phyloP scores from a whole-genome alignment of 2,797 vertebrate species.

The Pagetopsis macropterus region DNA sequence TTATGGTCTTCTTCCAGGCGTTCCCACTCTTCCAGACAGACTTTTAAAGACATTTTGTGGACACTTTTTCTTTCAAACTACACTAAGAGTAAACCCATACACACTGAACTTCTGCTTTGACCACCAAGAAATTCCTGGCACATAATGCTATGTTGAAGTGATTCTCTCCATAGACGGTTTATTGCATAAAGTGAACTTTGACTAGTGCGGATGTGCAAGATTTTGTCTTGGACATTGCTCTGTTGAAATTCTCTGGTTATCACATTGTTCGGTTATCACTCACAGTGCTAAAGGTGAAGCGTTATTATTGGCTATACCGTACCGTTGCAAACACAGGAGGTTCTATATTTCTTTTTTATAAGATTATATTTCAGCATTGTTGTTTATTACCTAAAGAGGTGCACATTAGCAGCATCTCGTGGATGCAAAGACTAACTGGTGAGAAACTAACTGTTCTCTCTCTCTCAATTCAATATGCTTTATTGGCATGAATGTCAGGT shows the following conservation, averaged over 20 bases:
- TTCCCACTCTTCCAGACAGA: conserved; percentile 87
- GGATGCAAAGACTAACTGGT: conserved; percentile 11
- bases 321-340: neutral
- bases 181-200: conserved; percentile 80
- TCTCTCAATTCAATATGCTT: too few species aligned
- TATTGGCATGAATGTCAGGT: too few species aligned
- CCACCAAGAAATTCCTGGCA: conserved; percentile 23
- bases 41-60: conserved; percentile 70
- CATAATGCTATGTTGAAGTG: conserved; percentile 27
- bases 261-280: conserved; percentile 21
- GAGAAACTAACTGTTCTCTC: neutral
- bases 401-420: conserved; percentile 41
- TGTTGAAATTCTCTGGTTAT: conserved; percentile 21
- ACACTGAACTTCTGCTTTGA: conserved; percentile 14
- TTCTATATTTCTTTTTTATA: neutral
- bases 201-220: conserved; percentile 53
- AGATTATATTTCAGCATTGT: neutral
- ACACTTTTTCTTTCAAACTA: neutral
- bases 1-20: conserved; percentile 88
- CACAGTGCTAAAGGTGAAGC: neutral
- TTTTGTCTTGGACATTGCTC: conserved; percentile 64
- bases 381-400: conserved; percentile 1
- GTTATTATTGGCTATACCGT: conserved; percentile 1
- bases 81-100: neutral
- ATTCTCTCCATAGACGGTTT: conserved; percentile 46